Base-by-base conservation (phyloP, 2,113 vertebrate genomes). In the Pimephales promelas region DNA sequence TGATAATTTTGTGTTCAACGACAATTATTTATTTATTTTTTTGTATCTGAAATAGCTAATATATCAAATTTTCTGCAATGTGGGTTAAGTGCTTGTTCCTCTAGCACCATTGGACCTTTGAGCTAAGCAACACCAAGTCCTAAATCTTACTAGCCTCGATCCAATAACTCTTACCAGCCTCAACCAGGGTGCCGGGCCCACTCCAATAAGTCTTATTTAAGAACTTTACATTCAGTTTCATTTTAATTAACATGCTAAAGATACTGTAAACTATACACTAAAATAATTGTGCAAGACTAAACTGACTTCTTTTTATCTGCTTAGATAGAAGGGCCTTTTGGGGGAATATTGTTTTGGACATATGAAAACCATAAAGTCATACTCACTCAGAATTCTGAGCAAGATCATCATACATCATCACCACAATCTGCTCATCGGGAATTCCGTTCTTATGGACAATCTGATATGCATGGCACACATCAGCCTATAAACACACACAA, bases 361-460 rank as follows among this genome's bases (percentile, higher is more conserved):
- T n/a, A 20, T 5, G 22, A 70, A 10, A 74, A 68, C 64, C 28
- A 68, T 6, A 36, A 9, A 47, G 78, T 54, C 26, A 81, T 34
- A 97, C 98, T 98, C 91, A 99, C 98, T 95, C 81, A 0, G 94
- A 88, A 22, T 90, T 94, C 4, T 94, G 20, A 56, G 97, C 97
- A 74, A 99, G 94, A 91, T 99, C 98, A 16, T 99, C 98, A 0
- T 96, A 99, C 98, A 99, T 99, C 98, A 99, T 99, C 57, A 99
- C 95, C n/a, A 99, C 71, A 7, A 99, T 96, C 92, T 97, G 97
- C 89, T 99, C 96, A 2, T 99, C 98, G 0, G 98, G 98, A 84
- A 99, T 93, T 13, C 98, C 98, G 1, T 99, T 98, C 11, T 90
- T 93, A 91, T 96, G 97, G 0, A 99, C 95, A 0, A 99, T 99